These are phyloP conservation scores for Macrochelys suwanniensis DNA, from an alignment of 2,797 vertebrate species.

Conservation along the genomic window DNA sequence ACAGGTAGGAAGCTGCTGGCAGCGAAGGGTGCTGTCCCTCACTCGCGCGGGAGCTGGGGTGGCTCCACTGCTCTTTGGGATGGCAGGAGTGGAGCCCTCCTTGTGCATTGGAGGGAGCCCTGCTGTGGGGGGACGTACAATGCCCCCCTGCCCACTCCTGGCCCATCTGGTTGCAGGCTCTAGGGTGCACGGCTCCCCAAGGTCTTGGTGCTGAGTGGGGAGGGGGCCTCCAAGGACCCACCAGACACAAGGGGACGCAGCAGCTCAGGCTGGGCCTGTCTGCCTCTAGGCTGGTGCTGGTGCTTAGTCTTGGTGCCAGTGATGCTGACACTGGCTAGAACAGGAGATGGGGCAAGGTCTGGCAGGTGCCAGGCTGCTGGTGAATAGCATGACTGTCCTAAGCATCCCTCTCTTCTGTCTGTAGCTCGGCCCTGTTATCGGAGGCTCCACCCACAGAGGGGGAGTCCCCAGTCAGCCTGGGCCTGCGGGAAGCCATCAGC, in stretches of 20 bases:
- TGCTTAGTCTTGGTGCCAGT: not conserved
- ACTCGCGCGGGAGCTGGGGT: not conserved
- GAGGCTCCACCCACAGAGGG: conserved; percentile 66
- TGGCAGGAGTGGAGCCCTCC: not conserved
- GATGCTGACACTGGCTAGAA: too few species aligned
- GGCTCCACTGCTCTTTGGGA: not conserved
- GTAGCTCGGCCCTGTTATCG: conserved; percentile 84
- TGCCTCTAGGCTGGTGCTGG: not conserved
- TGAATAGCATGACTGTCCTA: not conserved
- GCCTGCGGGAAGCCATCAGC: conserved; percentile 88
- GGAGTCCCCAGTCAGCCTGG: conserved; percentile 87
- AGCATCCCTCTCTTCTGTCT: not conserved
- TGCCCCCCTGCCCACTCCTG: not conserved
- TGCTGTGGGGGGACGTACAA: too few species aligned
- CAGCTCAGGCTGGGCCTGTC: too few species aligned
- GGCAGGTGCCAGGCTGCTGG: not conserved
- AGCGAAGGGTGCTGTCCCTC: not conserved
- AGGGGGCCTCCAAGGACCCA: not conserved
- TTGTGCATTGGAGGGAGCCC: not conserved
- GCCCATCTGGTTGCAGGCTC: not conserved
- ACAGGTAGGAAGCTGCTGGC: conserved; percentile 80
- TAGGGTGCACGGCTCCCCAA: not conserved
- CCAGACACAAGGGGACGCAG: not conserved
- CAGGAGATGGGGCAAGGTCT: too few species aligned
- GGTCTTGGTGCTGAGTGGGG: not conserved